These are phyloP conservation scores for Rotaria sp. DNA, from an alignment of 2,888 invertebrate genomes.

Conservation along the genomic window DNA sequence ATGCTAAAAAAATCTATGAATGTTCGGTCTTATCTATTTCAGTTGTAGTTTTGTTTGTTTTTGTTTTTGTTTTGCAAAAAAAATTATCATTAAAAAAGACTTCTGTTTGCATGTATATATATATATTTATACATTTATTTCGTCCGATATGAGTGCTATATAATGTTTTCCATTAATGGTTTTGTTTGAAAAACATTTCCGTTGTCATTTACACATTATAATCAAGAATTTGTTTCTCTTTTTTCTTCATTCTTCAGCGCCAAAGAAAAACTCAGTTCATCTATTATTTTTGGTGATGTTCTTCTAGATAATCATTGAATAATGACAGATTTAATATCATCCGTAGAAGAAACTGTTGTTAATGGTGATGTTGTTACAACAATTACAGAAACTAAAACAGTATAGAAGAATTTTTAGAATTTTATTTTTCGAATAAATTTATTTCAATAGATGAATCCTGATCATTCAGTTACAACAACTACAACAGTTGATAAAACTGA, in stretches of 20 bases:
- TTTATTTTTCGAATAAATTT: too few species aligned
- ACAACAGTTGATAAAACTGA: conserved; percentile 30
- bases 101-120: too few species aligned
- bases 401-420: not conserved
- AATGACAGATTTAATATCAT: not conserved
- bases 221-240: not conserved
- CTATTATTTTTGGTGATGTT: not conserved
- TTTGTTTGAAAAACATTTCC: not conserved
- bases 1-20: too few species aligned
- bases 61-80: too few species aligned
- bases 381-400: not conserved
- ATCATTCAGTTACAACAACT: not conserved
- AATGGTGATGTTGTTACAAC: conserved; percentile 8
- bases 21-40: not conserved
- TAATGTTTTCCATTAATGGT: not conserved
- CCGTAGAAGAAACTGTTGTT: not conserved
- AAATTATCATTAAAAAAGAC: not conserved
- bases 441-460: not conserved
- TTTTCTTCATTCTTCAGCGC: too few species aligned
- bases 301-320: not conserved
- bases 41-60: not conserved
- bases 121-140: too few species aligned
- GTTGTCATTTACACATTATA: not conserved
- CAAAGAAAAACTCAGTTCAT: too few species aligned
- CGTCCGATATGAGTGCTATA: not conserved